Conservation (phyloP, 2,888 invertebrate genomes). For the Lasioglossum zephyrum region DNA sequence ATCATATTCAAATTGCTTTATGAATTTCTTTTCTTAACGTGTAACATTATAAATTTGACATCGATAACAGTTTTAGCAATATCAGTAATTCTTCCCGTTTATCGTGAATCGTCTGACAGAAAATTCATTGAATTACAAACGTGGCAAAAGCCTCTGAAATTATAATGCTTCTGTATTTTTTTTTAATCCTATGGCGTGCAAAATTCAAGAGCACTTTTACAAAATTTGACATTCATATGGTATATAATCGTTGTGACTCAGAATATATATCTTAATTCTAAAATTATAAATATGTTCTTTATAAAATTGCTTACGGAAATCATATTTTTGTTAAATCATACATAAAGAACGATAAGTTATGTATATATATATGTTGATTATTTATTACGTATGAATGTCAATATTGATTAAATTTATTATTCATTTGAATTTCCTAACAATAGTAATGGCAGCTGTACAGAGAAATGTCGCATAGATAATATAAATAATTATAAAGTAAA, state of each 20-base stretch:
- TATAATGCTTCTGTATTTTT: slow-evolving; percentile 30
- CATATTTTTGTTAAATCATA: slow-evolving; percentile 45
- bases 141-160: slow-evolving; percentile 51
- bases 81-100: slow-evolving; percentile 56
- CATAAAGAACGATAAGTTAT: slow-evolving; percentile 19
- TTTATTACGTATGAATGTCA: slow-evolving; percentile 52
- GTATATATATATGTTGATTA: slow-evolving; percentile 39
- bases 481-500: slow-evolving; percentile 43
- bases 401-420: slow-evolving; percentile 53
- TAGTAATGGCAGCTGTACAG: slow-evolving; percentile 68
- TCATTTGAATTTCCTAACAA: slow-evolving; percentile 54
- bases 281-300: slow-evolving; percentile 51
- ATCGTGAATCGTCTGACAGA: slow-evolving; percentile 43
- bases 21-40: slow-evolving; percentile 65
- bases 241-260: slow-evolving; percentile 41
- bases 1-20: slow-evolving; percentile 58
- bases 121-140: slow-evolving; percentile 45
- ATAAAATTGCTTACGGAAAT: slow-evolving; percentile 37
- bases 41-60: slow-evolving; percentile 73
- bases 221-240: slow-evolving; percentile 34
- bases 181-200: slow-evolving; percentile 44
- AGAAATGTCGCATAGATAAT: slow-evolving; percentile 51
- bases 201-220: slow-evolving; percentile 48
- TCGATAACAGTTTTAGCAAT: slow-evolving; percentile 68
- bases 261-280: slow-evolving; percentile 44